Evolutionary conservation across 2,113 vertebrate genomes (phyloP).

Genomic region (Peromyscus maniculatus): DNA sequence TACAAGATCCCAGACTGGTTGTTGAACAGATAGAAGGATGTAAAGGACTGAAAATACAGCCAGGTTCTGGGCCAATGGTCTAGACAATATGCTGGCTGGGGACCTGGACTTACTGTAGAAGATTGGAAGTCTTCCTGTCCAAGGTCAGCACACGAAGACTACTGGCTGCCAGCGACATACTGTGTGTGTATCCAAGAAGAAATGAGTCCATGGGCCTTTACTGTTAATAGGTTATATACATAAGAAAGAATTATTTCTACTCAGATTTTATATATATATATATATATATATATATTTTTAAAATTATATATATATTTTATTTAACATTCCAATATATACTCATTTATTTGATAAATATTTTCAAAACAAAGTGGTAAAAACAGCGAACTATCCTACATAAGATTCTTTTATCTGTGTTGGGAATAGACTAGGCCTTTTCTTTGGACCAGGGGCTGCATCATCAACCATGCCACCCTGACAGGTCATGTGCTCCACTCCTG

Average conservation of each 20-base stretch:
- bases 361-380: neutral
- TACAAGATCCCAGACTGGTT: neutral
- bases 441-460: neutral
- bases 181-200: neutral
- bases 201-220: neutral
- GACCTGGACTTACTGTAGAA: no score
- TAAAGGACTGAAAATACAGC: neutral
- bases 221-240: neutral
- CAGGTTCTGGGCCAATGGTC: neutral
- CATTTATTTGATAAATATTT: conserved; percentile 17
- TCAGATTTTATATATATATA: neutral
- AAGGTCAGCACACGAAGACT: neutral
- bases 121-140: neutral
- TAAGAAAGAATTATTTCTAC: neutral
- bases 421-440: neutral
- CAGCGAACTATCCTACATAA: neutral
- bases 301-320: neutral
- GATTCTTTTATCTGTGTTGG: neutral
- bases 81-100: neutral
- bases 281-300: no score
- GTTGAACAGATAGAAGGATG: neutral
- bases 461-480: neutral
- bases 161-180: no score
- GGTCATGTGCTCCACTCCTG: neutral
- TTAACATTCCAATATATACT: neutral